Evolutionary conservation across 2,888 invertebrate genomes (phyloP).

Genomic region (Apamea crenata): DNA sequence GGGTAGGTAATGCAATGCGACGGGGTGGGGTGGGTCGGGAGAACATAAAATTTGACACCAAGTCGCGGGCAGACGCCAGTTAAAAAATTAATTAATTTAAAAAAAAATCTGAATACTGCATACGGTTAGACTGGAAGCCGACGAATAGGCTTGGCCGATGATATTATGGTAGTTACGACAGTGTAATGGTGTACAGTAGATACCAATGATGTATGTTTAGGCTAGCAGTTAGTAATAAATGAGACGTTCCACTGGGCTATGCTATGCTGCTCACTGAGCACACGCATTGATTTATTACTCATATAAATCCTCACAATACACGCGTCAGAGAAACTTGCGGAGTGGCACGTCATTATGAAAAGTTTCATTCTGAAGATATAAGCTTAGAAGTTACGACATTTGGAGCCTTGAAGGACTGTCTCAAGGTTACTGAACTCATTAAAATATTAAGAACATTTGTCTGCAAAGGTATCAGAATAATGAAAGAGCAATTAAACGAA

Average conservation of each 20-base stretch:
- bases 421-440: constrained; percentile 50
- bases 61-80: too few relatives aligned
- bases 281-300: constrained; percentile 20
- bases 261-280: constrained; percentile 17
- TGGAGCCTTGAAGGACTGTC: constrained; percentile 5
- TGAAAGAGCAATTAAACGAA: constrained; percentile 40
- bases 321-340: neutral
- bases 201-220: neutral
- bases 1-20: too few relatives aligned
- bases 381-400: constrained; percentile 5
- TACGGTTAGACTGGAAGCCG: neutral
- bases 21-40: too few relatives aligned
- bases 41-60: too few relatives aligned
- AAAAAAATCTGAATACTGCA: too few relatives aligned
- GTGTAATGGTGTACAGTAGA: neutral
- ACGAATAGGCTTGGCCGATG: neutral
- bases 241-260: constrained; percentile 9
- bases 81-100: too few relatives aligned
- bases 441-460: constrained; percentile 53
- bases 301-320: constrained; percentile 14
- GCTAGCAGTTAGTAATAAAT: constrained; percentile 21
- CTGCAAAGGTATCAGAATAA: constrained; percentile 42
- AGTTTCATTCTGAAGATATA: constrained; percentile 17
- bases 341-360: constrained; percentile 14
- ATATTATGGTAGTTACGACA: neutral